These are phyloP conservation scores for Toxotes lorentzi DNA, from an alignment of 2,797 vertebrate genomes.

Conservation along the genomic window DNA sequence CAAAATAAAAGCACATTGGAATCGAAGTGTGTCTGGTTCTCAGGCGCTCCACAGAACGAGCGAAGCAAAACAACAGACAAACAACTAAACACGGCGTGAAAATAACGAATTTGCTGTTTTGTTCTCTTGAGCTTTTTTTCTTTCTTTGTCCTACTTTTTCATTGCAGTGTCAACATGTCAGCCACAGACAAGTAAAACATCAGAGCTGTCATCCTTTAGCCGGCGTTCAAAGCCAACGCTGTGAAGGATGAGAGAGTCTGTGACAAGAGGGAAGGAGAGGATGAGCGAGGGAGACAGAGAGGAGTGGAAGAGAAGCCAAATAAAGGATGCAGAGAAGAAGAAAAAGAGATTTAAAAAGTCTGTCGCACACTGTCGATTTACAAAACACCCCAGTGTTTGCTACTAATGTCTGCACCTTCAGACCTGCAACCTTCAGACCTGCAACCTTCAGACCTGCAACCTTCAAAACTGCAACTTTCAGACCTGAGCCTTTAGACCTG, in stretches of 20 bases:
- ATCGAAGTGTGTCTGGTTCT: background rate
- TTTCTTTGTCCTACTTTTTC: constrained; percentile 8
- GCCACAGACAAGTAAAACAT: constrained; percentile 1
- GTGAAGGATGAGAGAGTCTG: background rate
- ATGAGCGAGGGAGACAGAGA: background rate
- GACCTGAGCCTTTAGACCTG: too few relatives aligned
- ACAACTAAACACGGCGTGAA: background rate
- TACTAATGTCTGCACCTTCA: too few relatives aligned
- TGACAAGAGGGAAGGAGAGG: background rate
- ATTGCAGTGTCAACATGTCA: constrained; percentile 9
- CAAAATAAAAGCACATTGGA: constrained; percentile 2
- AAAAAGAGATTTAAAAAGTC: background rate
- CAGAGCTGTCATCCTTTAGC: constrained; percentile 14
- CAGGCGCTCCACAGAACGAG: background rate
- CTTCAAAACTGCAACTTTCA: too few relatives aligned
- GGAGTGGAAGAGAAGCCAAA: background rate
- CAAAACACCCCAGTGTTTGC: background rate
- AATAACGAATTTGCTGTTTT: background rate
- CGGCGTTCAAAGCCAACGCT: background rate
- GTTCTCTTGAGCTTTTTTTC: background rate
- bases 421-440: too few relatives aligned
- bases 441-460: too few relatives aligned
- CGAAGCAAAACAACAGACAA: background rate
- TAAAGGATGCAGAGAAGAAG: background rate
- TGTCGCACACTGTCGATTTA: background rate